Percentiles rank a stretch among this genome's conserved stretches.
These are phyloP conservation scores for Macrophya annulata DNA, from an alignment of 2,888 invertebrate genomes.

Conservation along the genomic window DNA sequence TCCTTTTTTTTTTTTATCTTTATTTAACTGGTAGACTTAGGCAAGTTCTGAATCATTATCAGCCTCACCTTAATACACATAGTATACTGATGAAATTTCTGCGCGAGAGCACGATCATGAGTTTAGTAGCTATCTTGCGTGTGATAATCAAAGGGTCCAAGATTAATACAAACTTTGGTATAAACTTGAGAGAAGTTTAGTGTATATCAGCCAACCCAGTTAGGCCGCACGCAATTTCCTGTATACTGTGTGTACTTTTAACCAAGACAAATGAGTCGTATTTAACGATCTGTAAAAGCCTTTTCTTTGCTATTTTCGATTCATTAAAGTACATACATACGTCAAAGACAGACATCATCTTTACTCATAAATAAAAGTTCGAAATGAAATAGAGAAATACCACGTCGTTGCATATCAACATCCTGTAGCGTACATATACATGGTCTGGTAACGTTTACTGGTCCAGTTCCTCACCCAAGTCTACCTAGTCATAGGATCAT, in stretches of 20 bases:
- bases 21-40: not conserved
- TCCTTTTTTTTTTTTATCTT: not conserved
- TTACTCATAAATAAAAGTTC: not conserved
- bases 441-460: not conserved
- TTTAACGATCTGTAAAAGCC: not conserved
- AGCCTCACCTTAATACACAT: not conserved
- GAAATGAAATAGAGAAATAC: not conserved
- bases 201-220: slow-evolving; percentile 8
- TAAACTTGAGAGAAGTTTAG: slow-evolving; percentile 16
- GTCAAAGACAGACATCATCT: not conserved
- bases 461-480: not conserved
- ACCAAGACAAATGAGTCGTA: not conserved
- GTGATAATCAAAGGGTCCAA: slow-evolving; percentile 44
- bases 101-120: not conserved
- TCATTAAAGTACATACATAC: not conserved
- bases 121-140: slow-evolving; percentile 7
- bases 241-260: not conserved
- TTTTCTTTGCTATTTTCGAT: not conserved
- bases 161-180: slow-evolving; percentile 41
- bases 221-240: slow-evolving; percentile 36
- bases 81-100: not conserved
- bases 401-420: not conserved
- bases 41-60: not conserved
- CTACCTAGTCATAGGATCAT: slow-evolving; percentile 18
- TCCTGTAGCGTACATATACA: not conserved